Evolutionary conservation across 2,113 vertebrate genomes (phyloP).

Genomic region (Rhinichthys klamathensis): DNA sequence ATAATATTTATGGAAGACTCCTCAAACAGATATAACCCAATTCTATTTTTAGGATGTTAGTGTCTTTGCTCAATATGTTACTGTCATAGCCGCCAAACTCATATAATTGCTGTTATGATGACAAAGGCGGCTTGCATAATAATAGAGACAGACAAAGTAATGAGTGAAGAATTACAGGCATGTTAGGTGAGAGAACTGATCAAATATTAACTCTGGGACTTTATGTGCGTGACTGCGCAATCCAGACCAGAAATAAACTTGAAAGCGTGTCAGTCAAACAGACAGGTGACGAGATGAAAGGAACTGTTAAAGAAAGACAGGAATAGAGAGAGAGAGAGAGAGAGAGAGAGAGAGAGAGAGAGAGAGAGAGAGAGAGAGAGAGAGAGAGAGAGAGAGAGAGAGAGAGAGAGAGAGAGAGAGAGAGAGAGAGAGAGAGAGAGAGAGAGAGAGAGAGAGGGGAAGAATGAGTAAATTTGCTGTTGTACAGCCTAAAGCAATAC

Average conservation of each 20-base stretch:
- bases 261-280: constrained; percentile 46
- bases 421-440: constrained; percentile 41
- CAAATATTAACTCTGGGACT: constrained; percentile 2
- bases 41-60: not conserved
- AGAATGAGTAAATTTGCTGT: constrained; percentile 63
- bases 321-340: constrained; percentile 47
- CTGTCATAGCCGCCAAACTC: not conserved
- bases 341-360: no score
- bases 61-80: not conserved
- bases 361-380: constrained; percentile 54
- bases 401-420: constrained; percentile 53
- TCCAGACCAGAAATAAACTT: constrained; percentile 18
- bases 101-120: not conserved
- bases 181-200: constrained; percentile 26
- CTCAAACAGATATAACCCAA: not conserved
- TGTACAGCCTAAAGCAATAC: constrained; percentile 78
- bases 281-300: constrained; percentile 32
- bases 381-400: no score
- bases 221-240: constrained; percentile 13
- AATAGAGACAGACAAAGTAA: not conserved
- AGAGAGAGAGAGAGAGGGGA: constrained; percentile 55
- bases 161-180: not conserved
- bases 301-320: constrained; percentile 48
- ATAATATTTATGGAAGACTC: not conserved
- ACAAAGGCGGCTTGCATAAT: constrained; percentile 14